A percentile compares a stretch with the other conserved stretches of the same genome.
These are phyloP conservation scores for Hyalella azteca DNA, from an alignment of 2,888 invertebrate species.

Conservation along the genomic window DNA sequence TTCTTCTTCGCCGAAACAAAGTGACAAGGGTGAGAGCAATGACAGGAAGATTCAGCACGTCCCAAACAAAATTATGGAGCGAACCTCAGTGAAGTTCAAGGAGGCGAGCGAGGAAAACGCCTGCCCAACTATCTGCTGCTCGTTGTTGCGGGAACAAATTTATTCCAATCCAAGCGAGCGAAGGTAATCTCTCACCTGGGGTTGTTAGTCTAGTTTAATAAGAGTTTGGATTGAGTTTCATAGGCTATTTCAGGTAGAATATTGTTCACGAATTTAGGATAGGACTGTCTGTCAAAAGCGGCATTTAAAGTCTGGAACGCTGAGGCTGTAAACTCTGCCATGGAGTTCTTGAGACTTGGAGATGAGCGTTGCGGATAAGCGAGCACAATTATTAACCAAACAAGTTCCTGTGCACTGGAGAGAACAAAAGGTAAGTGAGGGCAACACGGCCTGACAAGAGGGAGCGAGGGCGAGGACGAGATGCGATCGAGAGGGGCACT, in stretches of 20 bases:
- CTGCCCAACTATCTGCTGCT: background rate
- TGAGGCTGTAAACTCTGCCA: conserved; percentile 1
- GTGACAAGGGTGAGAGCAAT: conserved; percentile 23
- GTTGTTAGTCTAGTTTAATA: background rate
- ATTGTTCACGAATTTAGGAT: conserved; percentile 13
- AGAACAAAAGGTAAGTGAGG: conserved; percentile 28
- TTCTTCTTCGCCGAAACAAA: conserved; percentile 20
- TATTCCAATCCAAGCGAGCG: background rate
- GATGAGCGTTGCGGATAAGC: background rate
- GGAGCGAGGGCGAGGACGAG: background rate
- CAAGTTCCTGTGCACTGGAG: conserved; percentile 21
- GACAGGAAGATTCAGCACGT: conserved; percentile 8
- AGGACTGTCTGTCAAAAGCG: conserved; percentile 16
- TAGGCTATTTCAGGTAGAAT: conserved; percentile 10
- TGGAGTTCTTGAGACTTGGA: conserved; percentile 23
- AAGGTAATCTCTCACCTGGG: background rate
- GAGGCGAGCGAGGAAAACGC: background rate
- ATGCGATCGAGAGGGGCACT: background rate
- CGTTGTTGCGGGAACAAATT: background rate
- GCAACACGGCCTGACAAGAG: conserved; percentile 12
- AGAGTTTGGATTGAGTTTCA: conserved; percentile 10
- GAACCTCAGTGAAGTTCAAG: background rate
- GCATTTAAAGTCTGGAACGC: conserved; percentile 6
- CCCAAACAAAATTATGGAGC: conserved; percentile 7
- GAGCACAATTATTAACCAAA: conserved; percentile 24